Conservation (phyloP, 1,140 invertebrate species). For the Dreissena rostriformis region DNA sequence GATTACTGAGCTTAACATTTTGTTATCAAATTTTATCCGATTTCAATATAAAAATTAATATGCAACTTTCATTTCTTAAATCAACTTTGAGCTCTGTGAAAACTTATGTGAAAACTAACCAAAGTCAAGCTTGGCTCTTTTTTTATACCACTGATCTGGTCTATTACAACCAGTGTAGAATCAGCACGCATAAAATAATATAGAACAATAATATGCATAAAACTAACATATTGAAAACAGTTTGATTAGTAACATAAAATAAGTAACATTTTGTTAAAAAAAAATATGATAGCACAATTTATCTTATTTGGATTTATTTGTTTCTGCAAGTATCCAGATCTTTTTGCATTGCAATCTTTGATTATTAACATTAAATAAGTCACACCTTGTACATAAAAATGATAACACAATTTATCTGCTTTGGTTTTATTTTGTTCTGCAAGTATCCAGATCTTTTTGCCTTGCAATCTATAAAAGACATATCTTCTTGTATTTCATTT, state of each 20-base stretch:
- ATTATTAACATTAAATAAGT: background rate
- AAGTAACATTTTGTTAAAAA: background rate
- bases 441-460: constrained; percentile 37
- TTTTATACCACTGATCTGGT: too few species aligned
- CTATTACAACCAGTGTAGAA: background rate
- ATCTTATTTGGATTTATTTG: background rate
- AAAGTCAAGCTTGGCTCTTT: too few species aligned
- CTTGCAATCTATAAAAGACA: background rate
- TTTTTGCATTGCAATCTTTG: background rate
- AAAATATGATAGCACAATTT: background rate
- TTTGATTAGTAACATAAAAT: background rate
- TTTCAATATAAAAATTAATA: too few species aligned
- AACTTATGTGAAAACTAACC: too few species aligned
- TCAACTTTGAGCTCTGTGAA: too few species aligned
- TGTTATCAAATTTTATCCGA: too few species aligned
- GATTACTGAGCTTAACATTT: too few species aligned
- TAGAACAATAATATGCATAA: background rate
- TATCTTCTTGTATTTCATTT: background rate
- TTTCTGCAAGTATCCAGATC: constrained; percentile 34
- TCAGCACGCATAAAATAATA: background rate
- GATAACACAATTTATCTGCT: background rate
- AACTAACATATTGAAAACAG: background rate
- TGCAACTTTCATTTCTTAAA: too few species aligned
- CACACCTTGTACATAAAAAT: background rate
- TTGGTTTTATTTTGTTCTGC: background rate